Evolutionary conservation across 2,797 vertebrate species (phyloP).

Genomic region (Helicolenus hilgendorfi): DNA sequence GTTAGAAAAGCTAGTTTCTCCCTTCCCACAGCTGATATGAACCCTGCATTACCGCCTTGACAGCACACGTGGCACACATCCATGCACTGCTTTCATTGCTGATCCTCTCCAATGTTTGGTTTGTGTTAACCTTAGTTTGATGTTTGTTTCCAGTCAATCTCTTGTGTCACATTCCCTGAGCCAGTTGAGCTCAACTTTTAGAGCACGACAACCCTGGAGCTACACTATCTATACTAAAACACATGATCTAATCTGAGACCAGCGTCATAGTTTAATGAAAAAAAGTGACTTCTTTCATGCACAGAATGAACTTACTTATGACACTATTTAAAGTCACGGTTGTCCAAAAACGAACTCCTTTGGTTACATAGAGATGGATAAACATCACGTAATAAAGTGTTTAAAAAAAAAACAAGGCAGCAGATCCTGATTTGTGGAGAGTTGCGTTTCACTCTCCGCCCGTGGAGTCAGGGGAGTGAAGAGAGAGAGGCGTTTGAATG

Average conservation of each 20-base stretch:
- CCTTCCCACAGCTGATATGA: neutral
- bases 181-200: neutral
- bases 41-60: neutral
- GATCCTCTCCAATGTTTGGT: neutral
- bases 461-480: slow-evolving; percentile 37
- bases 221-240: neutral
- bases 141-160: neutral
- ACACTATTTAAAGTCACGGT: neutral
- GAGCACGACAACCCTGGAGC: neutral
- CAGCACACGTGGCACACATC: neutral
- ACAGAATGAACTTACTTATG: neutral
- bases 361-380: neutral
- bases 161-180: neutral
- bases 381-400: slow-evolving; percentile 3
- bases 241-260: neutral
- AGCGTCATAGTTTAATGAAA: neutral
- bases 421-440: slow-evolving; percentile 7
- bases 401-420: neutral
- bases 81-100: neutral
- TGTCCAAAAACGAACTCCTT: neutral
- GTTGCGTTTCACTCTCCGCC: slow-evolving; percentile 21
- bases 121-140: neutral
- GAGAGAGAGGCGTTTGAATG: slow-evolving; percentile 54
- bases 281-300: neutral
- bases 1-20: neutral